Evolutionary conservation across 2,797 vertebrate species (phyloP), one percentile per base, ranked within the genome.

Genomic region (Tachyglossus aculeatus): DNA sequence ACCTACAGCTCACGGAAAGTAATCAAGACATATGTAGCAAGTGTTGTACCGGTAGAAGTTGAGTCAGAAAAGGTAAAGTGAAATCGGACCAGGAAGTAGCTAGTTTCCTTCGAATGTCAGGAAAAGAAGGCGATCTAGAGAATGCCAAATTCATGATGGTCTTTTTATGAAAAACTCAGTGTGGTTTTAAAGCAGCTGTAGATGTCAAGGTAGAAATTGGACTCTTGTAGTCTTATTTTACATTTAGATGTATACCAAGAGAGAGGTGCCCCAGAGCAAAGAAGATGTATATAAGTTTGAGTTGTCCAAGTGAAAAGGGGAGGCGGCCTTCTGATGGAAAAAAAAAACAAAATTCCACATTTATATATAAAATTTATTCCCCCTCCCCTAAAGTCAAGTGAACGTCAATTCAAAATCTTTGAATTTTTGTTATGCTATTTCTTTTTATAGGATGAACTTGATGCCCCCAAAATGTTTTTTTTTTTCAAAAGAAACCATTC

Each of bases 401-500:
- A 45, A 13, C 16, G 59, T 38, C 39, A 75, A 59, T 56, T 67
- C 7, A 40, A 64, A 61, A 67, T 45, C 10, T 33, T 7, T 66
- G 34, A 39, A 39, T 55, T 34, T 62, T 73, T 36, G 25, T 38
- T 60, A 38, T 59, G n/a, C n/a, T n/a, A n/a, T n/a, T n/a, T n/a
- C 45, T 32, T 76, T 76, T 74, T 74, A 29, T 67, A 68, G 43
- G 67, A 73, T 71, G 45, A 48, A 48, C n/a, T 72, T 44, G 29
- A 72, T 56, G 62, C 68, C 53, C 29, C 44, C 44, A 83, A 68
- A n/a, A n/a, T 25, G 60, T n/a, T 60, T 14, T 24, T 18, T 69
- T 81, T 82, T 75, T 68, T 73, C 77, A 71, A 18, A 75, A 48
- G 32, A 63, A 59, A 66, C n/a, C n/a, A n/a, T n/a, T n/a, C n/a